Conservation (phyloP, 2,888 invertebrate species). For the Nebria brevicollis region DNA sequence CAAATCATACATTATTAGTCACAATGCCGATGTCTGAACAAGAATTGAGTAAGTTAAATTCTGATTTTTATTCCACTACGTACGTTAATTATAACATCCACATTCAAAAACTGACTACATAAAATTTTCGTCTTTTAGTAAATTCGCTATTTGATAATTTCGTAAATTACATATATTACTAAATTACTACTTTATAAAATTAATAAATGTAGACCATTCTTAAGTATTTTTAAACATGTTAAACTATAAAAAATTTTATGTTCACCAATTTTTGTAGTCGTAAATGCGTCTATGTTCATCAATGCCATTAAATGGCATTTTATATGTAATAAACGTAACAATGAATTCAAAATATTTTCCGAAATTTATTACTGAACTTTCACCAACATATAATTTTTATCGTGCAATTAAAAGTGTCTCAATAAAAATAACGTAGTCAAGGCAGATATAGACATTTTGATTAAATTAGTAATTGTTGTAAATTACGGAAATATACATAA, state of each 20-base stretch:
- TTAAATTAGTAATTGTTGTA: background rate
- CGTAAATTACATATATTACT: no score
- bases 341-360: background rate
- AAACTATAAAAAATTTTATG: no score
- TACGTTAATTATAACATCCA: background rate
- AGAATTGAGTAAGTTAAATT: background rate
- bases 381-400: background rate
- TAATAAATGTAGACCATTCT: no score
- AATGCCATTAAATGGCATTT: background rate
- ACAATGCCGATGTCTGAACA: background rate
- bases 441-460: background rate
- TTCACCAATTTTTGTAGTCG: no score
- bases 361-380: background rate
- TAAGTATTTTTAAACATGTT: no score
- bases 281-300: background rate
- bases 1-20: background rate
- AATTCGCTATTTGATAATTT: no score
- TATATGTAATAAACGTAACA: background rate
- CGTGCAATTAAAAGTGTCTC: background rate
- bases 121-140: background rate
- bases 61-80: background rate
- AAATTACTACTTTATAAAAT: no score
- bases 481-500: background rate
- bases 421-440: background rate
- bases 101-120: background rate